Evolutionary conservation across 2,113 vertebrate species (phyloP).

Genomic region (Hemiscyllium ocellatum): DNA sequence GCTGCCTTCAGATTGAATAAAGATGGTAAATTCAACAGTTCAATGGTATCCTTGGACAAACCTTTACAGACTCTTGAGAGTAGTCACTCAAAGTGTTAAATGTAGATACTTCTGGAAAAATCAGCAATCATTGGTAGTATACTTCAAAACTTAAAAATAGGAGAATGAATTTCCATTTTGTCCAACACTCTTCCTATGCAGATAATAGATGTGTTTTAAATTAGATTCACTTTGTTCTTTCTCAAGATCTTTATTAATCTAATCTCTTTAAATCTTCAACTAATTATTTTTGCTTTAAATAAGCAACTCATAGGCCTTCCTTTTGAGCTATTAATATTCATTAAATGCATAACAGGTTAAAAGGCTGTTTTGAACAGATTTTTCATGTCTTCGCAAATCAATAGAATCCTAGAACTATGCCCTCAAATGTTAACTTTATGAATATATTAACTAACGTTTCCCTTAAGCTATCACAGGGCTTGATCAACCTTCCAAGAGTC

Average conservation of each 20-base stretch:
- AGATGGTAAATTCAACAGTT: neutral
- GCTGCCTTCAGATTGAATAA: neutral
- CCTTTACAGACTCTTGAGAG: neutral
- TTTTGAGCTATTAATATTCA: neutral
- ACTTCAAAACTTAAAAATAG: neutral
- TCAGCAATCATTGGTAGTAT: neutral
- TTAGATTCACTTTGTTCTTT: neutral
- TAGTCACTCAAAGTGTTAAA: neutral
- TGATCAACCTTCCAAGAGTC: neutral
- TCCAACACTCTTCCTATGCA: neutral
- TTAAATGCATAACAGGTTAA: neutral
- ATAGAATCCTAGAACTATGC: slow-evolving; percentile 7
- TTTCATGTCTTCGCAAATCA: slow-evolving; percentile 30
- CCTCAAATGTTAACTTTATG: neutral
- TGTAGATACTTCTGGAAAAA: neutral
- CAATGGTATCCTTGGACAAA: neutral
- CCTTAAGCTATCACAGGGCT: neutral
- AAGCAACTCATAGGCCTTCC: neutral
- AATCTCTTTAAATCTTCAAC: neutral
- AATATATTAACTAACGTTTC: slow-evolving; percentile 1
- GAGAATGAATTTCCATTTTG: neutral
- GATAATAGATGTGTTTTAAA: neutral
- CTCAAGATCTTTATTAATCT: neutral
- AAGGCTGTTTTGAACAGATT: slow-evolving; percentile 24
- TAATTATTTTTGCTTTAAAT: slow-evolving; percentile 8